These are phyloP conservation scores for Clinocottus analis DNA, from an alignment of 2,113 vertebrate species.

Conservation along the genomic window DNA sequence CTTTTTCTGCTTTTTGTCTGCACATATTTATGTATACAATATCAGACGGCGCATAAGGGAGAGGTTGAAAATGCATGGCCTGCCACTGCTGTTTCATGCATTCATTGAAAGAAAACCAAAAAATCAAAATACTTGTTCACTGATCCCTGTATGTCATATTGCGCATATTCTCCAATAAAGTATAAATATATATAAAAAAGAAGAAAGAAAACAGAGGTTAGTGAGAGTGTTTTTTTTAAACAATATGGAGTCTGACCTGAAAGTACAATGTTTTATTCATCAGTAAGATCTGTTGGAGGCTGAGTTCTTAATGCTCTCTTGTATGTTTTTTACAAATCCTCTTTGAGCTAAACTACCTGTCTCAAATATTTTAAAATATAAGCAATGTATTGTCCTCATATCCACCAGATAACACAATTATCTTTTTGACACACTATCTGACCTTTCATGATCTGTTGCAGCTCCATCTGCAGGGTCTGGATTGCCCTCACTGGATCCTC, in stretches of 20 bases:
- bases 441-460: slow-evolving; percentile 99
- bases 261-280: background rate
- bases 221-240: background rate
- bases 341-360: background rate
- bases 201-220: background rate
- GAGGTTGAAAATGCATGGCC: too few species aligned
- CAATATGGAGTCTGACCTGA: background rate
- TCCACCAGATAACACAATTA: background rate
- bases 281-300: background rate
- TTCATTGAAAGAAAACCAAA: too few species aligned
- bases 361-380: background rate
- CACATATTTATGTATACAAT: too few species aligned
- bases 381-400: background rate
- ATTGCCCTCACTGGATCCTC: slow-evolving; percentile 92
- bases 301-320: background rate
- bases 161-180: too few species aligned
- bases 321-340: background rate
- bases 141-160: too few species aligned
- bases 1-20: too few species aligned
- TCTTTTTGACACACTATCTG: slow-evolving; percentile 22
- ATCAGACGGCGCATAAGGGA: too few species aligned
- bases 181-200: too few species aligned
- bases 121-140: too few species aligned
- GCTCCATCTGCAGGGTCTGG: slow-evolving; percentile 95
- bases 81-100: too few species aligned